These are phyloP conservation scores for Bothrops jararaca DNA, from an alignment of 2,113 vertebrate species.

Conservation along the genomic window DNA sequence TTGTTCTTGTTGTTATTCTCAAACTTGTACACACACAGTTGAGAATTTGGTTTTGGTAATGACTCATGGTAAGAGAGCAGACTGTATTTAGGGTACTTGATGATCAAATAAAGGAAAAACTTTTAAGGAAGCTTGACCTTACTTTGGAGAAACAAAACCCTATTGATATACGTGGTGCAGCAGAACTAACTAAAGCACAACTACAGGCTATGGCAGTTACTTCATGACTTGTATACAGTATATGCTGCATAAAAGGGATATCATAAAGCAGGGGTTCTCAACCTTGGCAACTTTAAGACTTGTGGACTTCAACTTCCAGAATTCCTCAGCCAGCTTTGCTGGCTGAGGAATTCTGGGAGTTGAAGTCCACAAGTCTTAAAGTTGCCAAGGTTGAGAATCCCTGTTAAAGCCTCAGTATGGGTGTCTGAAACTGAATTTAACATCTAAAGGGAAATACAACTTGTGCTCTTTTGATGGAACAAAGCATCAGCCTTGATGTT, in stretches of 20 bases:
- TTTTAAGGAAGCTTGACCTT: not conserved
- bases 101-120: not conserved
- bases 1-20: not conserved
- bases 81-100: not conserved
- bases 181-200: not conserved
- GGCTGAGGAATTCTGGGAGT: no score
- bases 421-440: not conserved
- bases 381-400: no score
- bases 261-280: no score
- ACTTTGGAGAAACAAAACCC: not conserved
- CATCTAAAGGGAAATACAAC: not conserved
- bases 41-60: not conserved
- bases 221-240: not conserved
- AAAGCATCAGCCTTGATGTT: no score
- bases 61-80: not conserved
- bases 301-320: no score
- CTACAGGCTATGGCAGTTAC: not conserved
- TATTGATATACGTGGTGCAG: not conserved
- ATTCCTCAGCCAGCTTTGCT: no score
- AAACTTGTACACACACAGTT: not conserved
- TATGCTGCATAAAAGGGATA: not conserved
- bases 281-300: no score
- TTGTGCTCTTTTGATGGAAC: not conserved
- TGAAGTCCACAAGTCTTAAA: no score
- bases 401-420: no score